A percentile compares a stretch with the other conserved stretches of the same genome.
Evolutionary conservation across 2,797 vertebrate genomes (phyloP).

Genomic region (Girardinus metallicus): DNA sequence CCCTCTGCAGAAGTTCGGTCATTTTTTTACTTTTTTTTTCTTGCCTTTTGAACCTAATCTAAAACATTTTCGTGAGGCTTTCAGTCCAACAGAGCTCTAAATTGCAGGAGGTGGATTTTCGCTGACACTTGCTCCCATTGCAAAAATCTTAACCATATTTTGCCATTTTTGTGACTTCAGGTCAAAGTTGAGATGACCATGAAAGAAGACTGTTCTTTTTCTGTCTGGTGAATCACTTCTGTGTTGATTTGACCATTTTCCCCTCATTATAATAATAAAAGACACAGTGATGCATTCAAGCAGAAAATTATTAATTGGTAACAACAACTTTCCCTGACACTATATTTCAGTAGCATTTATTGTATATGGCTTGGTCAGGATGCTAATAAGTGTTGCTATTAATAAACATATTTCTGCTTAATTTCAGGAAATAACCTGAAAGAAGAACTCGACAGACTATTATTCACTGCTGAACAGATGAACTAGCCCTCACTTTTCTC

Average conservation of each 20-base stretch:
- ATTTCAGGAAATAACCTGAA: too few species aligned
- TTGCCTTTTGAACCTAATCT: background rate
- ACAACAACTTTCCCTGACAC: too few species aligned
- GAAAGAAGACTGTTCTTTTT: background rate
- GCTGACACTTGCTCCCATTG: background rate
- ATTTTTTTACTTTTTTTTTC: background rate
- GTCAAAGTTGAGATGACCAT: background rate
- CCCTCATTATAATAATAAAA: background rate
- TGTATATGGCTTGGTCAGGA: too few species aligned
- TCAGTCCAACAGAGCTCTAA: background rate
- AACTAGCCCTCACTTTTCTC: constrained; percentile 55
- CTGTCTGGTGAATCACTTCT: background rate
- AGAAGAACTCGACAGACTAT: background rate
- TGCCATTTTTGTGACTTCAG: background rate
- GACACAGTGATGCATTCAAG: background rate
- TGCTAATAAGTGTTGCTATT: too few species aligned
- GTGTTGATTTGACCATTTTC: background rate
- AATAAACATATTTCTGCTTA: too few species aligned
- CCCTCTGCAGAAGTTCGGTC: background rate
- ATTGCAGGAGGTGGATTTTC: background rate
- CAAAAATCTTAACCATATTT: background rate
- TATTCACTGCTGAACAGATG: constrained; percentile 18
- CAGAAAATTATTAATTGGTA: too few species aligned
- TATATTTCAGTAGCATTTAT: too few species aligned
- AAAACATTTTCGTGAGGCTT: background rate